Percentiles rank a stretch among this genome's conserved stretches.
These are phyloP conservation scores for Barypeithes pellucidus DNA, from an alignment of 2,888 invertebrate species.

Conservation along the genomic window DNA sequence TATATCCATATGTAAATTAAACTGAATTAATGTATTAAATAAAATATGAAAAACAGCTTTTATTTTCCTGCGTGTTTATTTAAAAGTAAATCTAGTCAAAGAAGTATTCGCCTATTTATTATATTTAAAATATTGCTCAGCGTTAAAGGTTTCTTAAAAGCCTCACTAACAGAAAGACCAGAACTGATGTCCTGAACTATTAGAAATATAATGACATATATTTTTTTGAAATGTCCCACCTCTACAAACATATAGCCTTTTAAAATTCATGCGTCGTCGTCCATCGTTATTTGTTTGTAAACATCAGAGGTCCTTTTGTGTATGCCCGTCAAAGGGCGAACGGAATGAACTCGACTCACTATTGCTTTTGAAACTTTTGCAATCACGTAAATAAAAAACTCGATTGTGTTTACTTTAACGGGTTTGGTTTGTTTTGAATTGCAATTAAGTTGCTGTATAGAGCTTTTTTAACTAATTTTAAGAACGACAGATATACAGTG, in stretches of 20 bases:
- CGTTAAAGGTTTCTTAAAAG: too few species aligned
- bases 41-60: too few species aligned
- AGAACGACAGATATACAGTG: too few species aligned
- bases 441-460: background rate
- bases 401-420: constrained; percentile 1
- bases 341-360: constrained; percentile 7
- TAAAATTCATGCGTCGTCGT: constrained; percentile 19
- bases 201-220: background rate
- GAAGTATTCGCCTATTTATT: too few species aligned
- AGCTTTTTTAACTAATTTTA: too few species aligned
- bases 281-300: constrained; percentile 24
- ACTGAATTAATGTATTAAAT: too few species aligned
- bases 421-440: background rate
- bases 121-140: too few species aligned
- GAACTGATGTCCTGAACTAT: constrained; percentile 2
- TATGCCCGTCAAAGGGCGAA: constrained; percentile 7
- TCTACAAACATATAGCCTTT: constrained; percentile 9
- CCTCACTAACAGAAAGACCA: constrained; percentile 16
- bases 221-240: background rate
- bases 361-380: constrained; percentile 27
- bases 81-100: too few species aligned
- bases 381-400: constrained; percentile 13
- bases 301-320: constrained; percentile 19
- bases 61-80: too few species aligned
- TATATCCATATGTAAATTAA: too few species aligned